Percentiles rank a stretch among this genome's conserved stretches.
Conservation (phyloP, 2,797 vertebrate genomes). For the Scyliorhinus canicula region DNA sequence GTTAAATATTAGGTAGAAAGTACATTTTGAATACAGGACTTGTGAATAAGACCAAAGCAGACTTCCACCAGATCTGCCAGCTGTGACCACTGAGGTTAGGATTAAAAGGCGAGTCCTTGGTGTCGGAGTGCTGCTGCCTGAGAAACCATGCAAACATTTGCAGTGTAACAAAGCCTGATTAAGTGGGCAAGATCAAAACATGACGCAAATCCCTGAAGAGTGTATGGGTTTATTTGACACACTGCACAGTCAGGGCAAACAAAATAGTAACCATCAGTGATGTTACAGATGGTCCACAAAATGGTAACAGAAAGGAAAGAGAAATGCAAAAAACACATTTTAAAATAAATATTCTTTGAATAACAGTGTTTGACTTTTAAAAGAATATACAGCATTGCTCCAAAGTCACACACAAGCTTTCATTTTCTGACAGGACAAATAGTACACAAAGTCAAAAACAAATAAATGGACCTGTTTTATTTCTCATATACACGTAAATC, state of each 20-base stretch:
- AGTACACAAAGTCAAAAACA: background rate
- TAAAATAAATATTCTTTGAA: background rate
- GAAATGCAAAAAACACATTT: background rate
- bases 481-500: background rate
- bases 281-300: background rate
- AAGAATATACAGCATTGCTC: background rate
- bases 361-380: background rate
- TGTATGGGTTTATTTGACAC: background rate
- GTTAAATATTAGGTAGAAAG: conserved; percentile 27
- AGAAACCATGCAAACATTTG: conserved; percentile 10
- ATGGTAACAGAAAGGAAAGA: background rate
- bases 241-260: background rate
- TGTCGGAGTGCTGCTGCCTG: background rate
- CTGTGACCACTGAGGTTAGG: background rate
- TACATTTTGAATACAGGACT: background rate
- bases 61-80: background rate
- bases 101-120: background rate
- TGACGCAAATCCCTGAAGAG: background rate
- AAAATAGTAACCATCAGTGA: background rate
- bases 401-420: background rate
- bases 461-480: background rate
- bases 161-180: conserved; percentile 10
- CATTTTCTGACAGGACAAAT: background rate
- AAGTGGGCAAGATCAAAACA: conserved; percentile 23
- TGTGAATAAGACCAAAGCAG: background rate